Base-by-base conservation (phyloP, 1,140 invertebrate species). In the Zophobas morio region DNA sequence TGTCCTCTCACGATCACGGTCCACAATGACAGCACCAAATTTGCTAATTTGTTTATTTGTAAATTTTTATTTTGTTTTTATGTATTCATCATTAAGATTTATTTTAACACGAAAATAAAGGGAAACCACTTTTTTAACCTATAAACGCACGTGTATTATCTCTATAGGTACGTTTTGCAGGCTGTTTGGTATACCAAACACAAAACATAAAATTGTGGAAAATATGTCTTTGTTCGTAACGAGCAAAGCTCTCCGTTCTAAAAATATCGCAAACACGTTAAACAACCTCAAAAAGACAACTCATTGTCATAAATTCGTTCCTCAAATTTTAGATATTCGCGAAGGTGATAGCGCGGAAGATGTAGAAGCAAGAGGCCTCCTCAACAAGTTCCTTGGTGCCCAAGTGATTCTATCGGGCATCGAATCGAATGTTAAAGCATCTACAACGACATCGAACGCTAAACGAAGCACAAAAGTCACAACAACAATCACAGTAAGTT, bases 381-480 rank as follows among this genome's bases (percentile, higher is more conserved):
- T 95, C 35, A 95, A 95, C 87, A 94, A 94, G 87, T 94, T 94
- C 86, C 88, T 95, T 35, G 93, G 93, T 51, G 93, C 93, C 70
- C 92, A 92, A 79, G 92, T 94, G 72, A 89, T 94, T 32, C 90
- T 94, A 87, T 90, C 91, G 66, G 93, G 91, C 79, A 90, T 93
- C 87, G 91, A 93, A 86, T 87, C 85, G 32, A 60, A 40, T 32
- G 39, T 66, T 3, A 66, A 66, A 42, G 3, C 49, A 4, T 51
- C 49, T 2, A 77, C 72, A 33, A 79, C 81, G n/a, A 66, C 49
- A 2, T 80, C 74, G 6, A 78, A 73, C n/a, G 74, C 74, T 33
- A 85, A 77, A 66, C 80, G 78, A 72, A 79, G 78, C 2, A 82
- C 81, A 40, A 85, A 81, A 81, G 78, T 85, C 20, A 86, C 84